Evolutionary conservation across 1,140 invertebrate species (phyloP).

Genomic region (Bombyx mori): DNA sequence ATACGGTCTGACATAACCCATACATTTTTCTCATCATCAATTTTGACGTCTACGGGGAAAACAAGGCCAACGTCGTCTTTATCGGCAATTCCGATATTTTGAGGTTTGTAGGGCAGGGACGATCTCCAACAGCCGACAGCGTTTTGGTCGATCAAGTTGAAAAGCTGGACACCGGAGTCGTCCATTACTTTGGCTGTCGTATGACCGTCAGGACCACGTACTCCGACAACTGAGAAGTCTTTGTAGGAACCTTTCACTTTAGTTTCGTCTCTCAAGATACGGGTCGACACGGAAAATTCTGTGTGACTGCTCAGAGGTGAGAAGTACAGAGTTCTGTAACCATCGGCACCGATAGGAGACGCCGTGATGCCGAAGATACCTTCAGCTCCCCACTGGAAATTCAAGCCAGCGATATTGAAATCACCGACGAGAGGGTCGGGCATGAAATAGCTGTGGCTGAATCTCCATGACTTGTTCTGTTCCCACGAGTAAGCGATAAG

Average conservation of each 20-base stretch:
- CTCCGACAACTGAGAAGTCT: conserved; percentile 79
- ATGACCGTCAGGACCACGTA: conserved; percentile 77
- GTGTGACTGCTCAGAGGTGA: conserved; percentile 82
- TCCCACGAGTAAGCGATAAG: conserved; percentile 84
- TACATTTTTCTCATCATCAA: conserved; percentile 75
- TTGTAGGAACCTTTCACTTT: conserved; percentile 78
- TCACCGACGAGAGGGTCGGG: conserved; percentile 84
- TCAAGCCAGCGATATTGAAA: conserved; percentile 83
- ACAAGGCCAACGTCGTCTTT: conserved; percentile 81
- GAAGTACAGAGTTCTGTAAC: conserved; percentile 81
- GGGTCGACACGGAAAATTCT: conserved; percentile 84
- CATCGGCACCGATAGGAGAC: conserved; percentile 75
- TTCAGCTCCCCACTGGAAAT: conserved; percentile 87
- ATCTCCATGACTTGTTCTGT: conserved; percentile 82
- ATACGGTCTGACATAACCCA: conserved; percentile 88
- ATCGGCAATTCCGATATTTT: conserved; percentile 80
- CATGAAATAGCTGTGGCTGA: conserved; percentile 82
- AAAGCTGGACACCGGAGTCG: conserved; percentile 80
- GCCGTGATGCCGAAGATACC: conserved; percentile 86
- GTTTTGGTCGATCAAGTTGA: conserved; percentile 84
- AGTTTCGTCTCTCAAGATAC: conserved; percentile 77
- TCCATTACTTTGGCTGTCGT: conserved; percentile 81
- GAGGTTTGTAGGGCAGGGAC: conserved; percentile 73
- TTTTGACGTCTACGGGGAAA: conserved; percentile 85
- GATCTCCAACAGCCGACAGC: conserved; percentile 87